These are phyloP conservation scores for Rhinatrema bivittatum DNA, from an alignment of 2,797 vertebrate species.

Conservation along the genomic window DNA sequence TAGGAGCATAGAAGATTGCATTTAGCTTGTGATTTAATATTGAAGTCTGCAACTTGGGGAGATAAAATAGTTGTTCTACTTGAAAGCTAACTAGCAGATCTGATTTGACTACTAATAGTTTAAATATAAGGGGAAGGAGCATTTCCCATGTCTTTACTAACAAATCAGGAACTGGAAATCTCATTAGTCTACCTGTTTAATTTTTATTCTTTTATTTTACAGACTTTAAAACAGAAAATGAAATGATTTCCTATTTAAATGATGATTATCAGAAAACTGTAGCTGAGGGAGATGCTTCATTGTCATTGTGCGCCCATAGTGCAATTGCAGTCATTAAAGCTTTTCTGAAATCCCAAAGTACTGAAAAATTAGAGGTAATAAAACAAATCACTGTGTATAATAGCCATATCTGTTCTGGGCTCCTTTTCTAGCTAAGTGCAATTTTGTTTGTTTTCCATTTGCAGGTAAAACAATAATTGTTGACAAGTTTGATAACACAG, in stretches of 20 bases:
- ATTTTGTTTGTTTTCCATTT: background rate
- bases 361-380: constrained; percentile 61
- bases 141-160: too few species aligned
- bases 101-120: too few species aligned
- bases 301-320: constrained; percentile 51
- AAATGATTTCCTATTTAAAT: constrained; percentile 67
- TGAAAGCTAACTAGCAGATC: too few species aligned
- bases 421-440: background rate
- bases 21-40: too few species aligned
- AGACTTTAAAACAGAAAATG: constrained; percentile 78
- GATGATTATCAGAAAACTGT: constrained; percentile 65
- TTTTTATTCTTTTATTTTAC: constrained; percentile 1
- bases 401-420: background rate
- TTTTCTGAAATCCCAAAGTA: constrained; percentile 48
- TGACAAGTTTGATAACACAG: too few species aligned
- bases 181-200: too few species aligned
- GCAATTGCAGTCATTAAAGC: constrained; percentile 62
- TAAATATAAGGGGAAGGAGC: too few species aligned
- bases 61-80: too few species aligned
- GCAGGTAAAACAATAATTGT: too few species aligned
- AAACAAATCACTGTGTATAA: background rate
- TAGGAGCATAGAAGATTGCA: too few species aligned
- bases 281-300: constrained; percentile 39
- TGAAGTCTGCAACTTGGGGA: too few species aligned
- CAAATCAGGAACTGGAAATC: too few species aligned